Percentiles rank a stretch among this genome's conserved stretches.
These are phyloP conservation scores for Pilophorus perplexus DNA, from an alignment of 2,888 invertebrate genomes.

Conservation along the genomic window DNA sequence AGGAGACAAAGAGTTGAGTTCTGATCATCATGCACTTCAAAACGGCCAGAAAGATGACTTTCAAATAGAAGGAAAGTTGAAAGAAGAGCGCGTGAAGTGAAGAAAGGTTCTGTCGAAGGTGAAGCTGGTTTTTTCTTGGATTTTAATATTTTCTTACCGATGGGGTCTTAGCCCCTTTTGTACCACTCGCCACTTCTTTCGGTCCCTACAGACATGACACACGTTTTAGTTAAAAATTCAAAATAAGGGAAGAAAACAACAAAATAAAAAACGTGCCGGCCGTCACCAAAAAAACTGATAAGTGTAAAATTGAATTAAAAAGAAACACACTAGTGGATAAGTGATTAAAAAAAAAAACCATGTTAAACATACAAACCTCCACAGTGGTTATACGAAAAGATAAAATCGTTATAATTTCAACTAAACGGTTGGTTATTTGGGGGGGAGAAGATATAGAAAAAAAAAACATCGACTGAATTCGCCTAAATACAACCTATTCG, in stretches of 20 bases:
- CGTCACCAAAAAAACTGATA: conserved; percentile 25
- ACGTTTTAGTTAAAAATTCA: conserved; percentile 23
- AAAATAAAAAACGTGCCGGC: conserved; percentile 20
- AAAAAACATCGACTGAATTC: conserved; percentile 5
- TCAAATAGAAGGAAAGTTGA: conserved; percentile 18
- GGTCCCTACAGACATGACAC: conserved; percentile 38
- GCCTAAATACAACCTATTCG: conserved; percentile 15
- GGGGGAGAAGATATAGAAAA: conserved; percentile 12
- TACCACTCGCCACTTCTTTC: conserved; percentile 35
- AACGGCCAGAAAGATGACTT: too few relatives aligned
- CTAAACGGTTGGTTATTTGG: conserved; percentile 3
- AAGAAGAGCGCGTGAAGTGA: conserved; percentile 34
- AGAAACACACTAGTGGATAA: conserved; percentile 19
- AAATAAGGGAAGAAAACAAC: conserved; percentile 4
- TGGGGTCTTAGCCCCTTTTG: conserved; percentile 37
- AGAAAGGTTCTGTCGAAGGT: conserved; percentile 34
- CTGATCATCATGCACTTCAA: too few relatives aligned
- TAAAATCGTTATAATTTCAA: neutral
- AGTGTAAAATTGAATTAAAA: conserved; percentile 9
- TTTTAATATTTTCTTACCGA: conserved; percentile 31
- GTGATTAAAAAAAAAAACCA: too few relatives aligned
- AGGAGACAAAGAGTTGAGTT: too few relatives aligned
- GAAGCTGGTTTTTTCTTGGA: conserved; percentile 15
- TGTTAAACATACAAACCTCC: conserved; percentile 20
- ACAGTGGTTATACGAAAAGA: conserved; percentile 3